Base-by-base conservation (phyloP, 2,888 invertebrate genomes). In the Lasioglossum morio region DNA sequence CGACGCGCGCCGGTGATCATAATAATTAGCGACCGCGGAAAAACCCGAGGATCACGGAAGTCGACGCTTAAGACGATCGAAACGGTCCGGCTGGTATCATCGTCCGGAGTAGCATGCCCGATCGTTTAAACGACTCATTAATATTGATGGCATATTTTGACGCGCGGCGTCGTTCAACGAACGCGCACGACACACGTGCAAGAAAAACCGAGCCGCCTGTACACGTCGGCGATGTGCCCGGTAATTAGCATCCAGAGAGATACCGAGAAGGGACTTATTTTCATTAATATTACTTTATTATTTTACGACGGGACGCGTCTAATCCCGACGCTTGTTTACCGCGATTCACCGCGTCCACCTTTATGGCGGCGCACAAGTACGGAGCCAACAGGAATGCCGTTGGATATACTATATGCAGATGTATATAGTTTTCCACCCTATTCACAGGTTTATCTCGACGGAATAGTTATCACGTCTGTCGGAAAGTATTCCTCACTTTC, bases 101-200 rank as follows among this genome's bases (percentile, higher is more conserved):
- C 66, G 60, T n/a, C 19, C 34, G n/a, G 34, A 43, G 77, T 27
- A 19, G 19, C 12, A 40, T 60, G 63, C 53, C 12, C 46, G 74
- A 79, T 74, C n/a, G 40, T 69, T 66, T 48, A 27, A 66, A 43
- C 60, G 46, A 46, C 70, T 82, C 73, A 75, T 82, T 79, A 79
- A 82, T 82, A 82, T 79, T 75, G 74, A 82, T 82, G 79, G 69
- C 69, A 73, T 79, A 79, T 82, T 79, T 57, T 48, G 73, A 57
- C 82, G 27, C 19, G 66, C 19, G 16, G 34, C 19, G 66, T n/a
- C 19, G 69, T 27, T 19, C 34, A 30, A 19, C 30, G 66, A 30
- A 14, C 30, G 34, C 69, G 43, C 66, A 72, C 69, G 75, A 74
- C 78, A 78, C 53, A 78, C 43, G 78, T 43, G 69, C 63, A 79